Conservation (phyloP, 2,113 vertebrate species). For the Sinocyclocheilus rhinocerous region DNA sequence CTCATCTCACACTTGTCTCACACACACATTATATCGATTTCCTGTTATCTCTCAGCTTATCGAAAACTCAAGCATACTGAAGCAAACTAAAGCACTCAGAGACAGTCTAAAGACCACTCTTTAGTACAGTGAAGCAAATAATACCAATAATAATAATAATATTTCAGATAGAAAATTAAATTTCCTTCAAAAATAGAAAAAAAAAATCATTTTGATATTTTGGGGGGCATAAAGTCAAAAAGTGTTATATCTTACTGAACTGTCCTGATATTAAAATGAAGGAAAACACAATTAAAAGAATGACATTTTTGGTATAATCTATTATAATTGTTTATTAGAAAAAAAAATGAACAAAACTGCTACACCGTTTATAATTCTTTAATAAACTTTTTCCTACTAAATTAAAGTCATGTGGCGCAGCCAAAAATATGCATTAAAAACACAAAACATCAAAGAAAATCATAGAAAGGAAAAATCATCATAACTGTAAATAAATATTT, state of each 20-base stretch:
- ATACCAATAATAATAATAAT: too few relatives aligned
- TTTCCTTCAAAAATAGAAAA: too few relatives aligned
- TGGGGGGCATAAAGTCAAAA: not conserved
- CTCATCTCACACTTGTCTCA: too few relatives aligned
- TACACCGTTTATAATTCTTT: not conserved
- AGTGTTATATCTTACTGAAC: not conserved
- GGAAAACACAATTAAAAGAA: not conserved
- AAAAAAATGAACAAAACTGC: not conserved
- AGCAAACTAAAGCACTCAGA: too few relatives aligned
- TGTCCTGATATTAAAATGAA: not conserved
- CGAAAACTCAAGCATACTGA: too few relatives aligned
- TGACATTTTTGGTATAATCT: not conserved
- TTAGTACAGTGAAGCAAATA: too few relatives aligned
- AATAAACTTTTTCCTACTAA: too few relatives aligned
- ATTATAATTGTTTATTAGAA: not conserved
- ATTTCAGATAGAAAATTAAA: too few relatives aligned
- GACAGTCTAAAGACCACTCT: too few relatives aligned
- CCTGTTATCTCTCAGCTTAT: too few relatives aligned
- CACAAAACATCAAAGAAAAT: not conserved
- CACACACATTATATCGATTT: too few relatives aligned
- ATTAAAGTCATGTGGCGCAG: not conserved
- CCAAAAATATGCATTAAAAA: not conserved
- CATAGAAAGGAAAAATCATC: not conserved
- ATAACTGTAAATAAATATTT: not conserved
- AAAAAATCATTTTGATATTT: too few relatives aligned